Base-by-base conservation (phyloP, 2,113 vertebrate species). In the Semnornis frantzii region DNA sequence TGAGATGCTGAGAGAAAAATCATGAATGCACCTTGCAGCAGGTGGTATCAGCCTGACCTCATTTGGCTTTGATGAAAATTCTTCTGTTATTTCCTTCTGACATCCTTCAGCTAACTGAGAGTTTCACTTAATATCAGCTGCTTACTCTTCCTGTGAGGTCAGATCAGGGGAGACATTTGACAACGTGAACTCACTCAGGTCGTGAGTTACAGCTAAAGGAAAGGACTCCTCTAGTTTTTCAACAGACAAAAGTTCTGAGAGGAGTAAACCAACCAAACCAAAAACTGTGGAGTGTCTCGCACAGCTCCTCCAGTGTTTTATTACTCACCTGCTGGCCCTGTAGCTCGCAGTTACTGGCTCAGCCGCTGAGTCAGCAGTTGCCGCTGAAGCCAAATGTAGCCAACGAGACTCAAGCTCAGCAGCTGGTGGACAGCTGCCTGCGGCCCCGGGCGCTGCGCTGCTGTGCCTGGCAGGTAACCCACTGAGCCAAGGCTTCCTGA, bases 1-100 rank as follows among this genome's bases (percentile, higher is more conserved):
- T 91, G 82, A 85, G 52, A 69, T 74, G 74, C 46, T n/a, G 46
- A 68, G 27, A 17, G 84, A 52, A 60, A 96, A 92, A 16, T 33
- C 69, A 91, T 81, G 82, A 93, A 85, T 63, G 79, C 66, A 90
- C 72, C 55, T 90, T 91, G 31, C 71, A 69, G 82, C 54, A 94
- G 78, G 72, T 93, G 37, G 44, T 71, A 85, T 57, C 87, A 87
- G 44, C 65, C 62, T 74, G 42, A 77, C 44, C 79, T 91, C 48
- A 52, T 85, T 81, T 82, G 60, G 48, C 76, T 74, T 81, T 57
- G 48, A 73, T 39, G 52, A 78, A 87, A 80, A 80, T 57, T 54
- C 65, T 31, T 57, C 48, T 83, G 58, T 80, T 52, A 27, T 60
- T 52, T 48, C 63, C 37, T 52, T 77, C 69, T 80, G 33, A 59